phyloP scores from a whole-genome alignment of 2,797 vertebrate species.

The Scomberomorus guttatus region DNA sequence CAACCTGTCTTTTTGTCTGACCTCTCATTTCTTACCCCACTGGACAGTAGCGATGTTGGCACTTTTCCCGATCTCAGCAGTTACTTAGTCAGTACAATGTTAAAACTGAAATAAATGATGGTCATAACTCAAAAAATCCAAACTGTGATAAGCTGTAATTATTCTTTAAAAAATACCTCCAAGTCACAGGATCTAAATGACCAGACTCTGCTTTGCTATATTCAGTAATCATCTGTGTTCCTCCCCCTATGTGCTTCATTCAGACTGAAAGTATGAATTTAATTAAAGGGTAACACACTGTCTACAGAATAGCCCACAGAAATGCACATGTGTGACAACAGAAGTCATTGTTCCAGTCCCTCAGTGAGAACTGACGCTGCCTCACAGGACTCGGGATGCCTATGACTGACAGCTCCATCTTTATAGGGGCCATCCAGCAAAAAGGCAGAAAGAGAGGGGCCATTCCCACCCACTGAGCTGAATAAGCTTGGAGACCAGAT shows the following conservation, averaged over 20 bases:
- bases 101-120: background rate
- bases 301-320: slow-evolving; percentile 50
- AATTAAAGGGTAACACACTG: slow-evolving; percentile 59
- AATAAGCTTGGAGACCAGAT: slow-evolving; percentile 41
- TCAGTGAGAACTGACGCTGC: slow-evolving; percentile 52
- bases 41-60: no score
- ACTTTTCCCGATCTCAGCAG: background rate
- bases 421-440: slow-evolving; percentile 67
- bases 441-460: slow-evolving; percentile 65
- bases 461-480: slow-evolving; percentile 64
- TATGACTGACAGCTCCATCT: slow-evolving; percentile 81
- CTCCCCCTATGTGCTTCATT: slow-evolving; percentile 32
- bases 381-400: slow-evolving; percentile 58
- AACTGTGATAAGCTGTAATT: no score
- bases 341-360: slow-evolving; percentile 87
- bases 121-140: background rate
- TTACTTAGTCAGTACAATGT: background rate
- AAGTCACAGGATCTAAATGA: slow-evolving; percentile 33
- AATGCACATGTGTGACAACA: slow-evolving; percentile 80
- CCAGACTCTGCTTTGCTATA: slow-evolving; percentile 11
- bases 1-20: background rate
- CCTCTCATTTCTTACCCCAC: background rate
- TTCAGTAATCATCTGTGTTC: slow-evolving; percentile 39
- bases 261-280: slow-evolving; percentile 49
- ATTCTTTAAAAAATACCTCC: background rate